Evolutionary conservation across 2,797 vertebrate species (phyloP), one percentile per base, ranked within the genome.

Genomic region (Fistularia tabacaria): DNA sequence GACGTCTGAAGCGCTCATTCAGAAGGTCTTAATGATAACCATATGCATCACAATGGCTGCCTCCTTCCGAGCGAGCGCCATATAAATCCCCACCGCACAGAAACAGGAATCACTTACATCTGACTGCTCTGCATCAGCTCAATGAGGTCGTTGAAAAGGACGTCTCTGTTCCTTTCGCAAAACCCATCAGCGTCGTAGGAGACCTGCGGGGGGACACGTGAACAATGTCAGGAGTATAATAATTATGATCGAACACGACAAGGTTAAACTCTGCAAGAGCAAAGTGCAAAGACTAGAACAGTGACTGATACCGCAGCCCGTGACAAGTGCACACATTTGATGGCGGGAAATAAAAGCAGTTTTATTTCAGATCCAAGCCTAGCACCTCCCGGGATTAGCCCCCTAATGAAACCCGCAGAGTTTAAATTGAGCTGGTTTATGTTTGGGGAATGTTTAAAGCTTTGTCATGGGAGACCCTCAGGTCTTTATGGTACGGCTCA

Each of bases 81-180:
- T 9, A 54, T 50, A 62, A 63, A 54, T 50, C 43, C 36, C 52
- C 15, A 1, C 11, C 37, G 60, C 45, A 50, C 38, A 10, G 51
- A 62, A 69, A 76, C 9, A 47, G 48, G 37, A 54, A 48, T 43
- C 48, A 93, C 96, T 93, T 88, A 99, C 97, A 93, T 92, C 82
- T 99, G 93, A 77, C 97, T 99, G 93, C 95, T 98, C 83, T 99
- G 97, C 97, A 99, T 98, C 79, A 99, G 83, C 79, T 99, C 97
- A 15, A 99, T 98, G 84, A 99, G 91, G 87, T 99, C 97, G 71
- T 70, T 95, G 76, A 99, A 99, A 51, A 99, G 94, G 53, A 99
- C 97, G 38, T 99, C 97, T 51, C 97, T 90, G 87, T 99, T 99
- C 76, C 97, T 90, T 85, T 99, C 97, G 62, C 97, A 99, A 88